These are phyloP conservation scores for Cossypha caffra DNA, from an alignment of 2,797 vertebrate species.

Conservation along the genomic window DNA sequence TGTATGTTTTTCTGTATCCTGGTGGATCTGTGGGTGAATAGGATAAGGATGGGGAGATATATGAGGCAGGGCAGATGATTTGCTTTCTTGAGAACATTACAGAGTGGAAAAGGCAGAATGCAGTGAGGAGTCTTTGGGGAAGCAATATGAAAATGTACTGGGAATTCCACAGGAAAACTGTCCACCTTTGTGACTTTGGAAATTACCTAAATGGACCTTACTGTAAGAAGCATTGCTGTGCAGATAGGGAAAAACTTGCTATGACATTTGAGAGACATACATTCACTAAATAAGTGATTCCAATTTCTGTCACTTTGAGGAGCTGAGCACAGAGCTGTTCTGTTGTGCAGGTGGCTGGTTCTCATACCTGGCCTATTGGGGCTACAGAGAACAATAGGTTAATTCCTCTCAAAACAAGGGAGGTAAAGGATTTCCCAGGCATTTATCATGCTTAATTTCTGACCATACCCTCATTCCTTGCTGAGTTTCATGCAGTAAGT, in stretches of 20 bases:
- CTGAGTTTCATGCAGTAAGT: background rate
- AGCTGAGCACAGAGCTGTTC: background rate
- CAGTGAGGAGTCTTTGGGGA: background rate
- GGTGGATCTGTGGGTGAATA: background rate
- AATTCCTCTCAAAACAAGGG: background rate
- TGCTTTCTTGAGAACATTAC: background rate
- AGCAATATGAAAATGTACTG: background rate
- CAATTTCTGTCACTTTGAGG: background rate
- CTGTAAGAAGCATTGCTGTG: background rate
- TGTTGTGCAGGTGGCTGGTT: background rate
- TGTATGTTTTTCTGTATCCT: background rate
- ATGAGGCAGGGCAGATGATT: background rate
- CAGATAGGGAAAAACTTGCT: background rate
- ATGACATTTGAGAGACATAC: background rate
- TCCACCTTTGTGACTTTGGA: background rate
- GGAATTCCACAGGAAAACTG: background rate
- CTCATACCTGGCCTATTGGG: background rate
- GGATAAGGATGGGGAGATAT: background rate
- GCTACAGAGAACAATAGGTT: background rate
- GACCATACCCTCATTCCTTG: background rate
- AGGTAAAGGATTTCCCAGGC: background rate
- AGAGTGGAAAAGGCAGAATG: background rate
- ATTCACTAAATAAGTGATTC: background rate
- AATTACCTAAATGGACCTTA: background rate
- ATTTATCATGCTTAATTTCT: background rate